phyloP scores from a whole-genome alignment of 2,797 vertebrate genomes.

The Siniperca scherzeri region DNA sequence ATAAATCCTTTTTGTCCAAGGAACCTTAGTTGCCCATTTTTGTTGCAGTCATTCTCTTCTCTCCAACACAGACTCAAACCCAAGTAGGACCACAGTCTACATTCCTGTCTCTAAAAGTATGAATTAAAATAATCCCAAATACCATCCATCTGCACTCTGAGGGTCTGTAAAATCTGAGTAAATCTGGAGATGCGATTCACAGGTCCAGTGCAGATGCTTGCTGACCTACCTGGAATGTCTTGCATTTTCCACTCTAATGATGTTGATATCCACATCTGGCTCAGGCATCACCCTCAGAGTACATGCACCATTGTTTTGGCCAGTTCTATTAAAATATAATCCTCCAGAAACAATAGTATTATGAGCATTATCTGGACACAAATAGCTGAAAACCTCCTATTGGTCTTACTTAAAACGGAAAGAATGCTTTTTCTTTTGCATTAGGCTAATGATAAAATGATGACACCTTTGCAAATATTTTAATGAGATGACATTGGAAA shows the following conservation, averaged over 20 bases:
- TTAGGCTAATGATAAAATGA: not conserved
- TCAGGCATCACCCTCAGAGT: not conserved
- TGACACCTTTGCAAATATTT: not conserved
- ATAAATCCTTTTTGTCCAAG: not conserved
- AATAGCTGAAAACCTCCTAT: not conserved
- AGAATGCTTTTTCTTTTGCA: not conserved
- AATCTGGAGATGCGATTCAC: constrained; percentile 3
- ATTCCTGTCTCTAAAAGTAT: not conserved
- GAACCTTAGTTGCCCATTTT: not conserved
- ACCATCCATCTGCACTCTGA: not conserved
- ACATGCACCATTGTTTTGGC: not conserved
- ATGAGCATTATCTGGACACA: not conserved
- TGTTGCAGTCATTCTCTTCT: not conserved
- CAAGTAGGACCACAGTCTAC: not conserved
- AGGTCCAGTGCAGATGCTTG: constrained; percentile 5
- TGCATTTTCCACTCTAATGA: not conserved
- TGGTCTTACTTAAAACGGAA: not conserved
- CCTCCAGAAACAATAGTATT: not conserved
- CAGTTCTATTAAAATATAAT: constrained; percentile 1
- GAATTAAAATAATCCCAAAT: not conserved
- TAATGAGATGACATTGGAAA: not conserved
- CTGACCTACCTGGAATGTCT: constrained; percentile 14
- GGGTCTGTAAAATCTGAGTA: constrained; percentile 26
- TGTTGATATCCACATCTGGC: constrained; percentile 10
- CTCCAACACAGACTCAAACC: not conserved